These are phyloP conservation scores for Artibeus jamaicensis DNA, from an alignment of 2,797 vertebrate species.

Conservation along the genomic window DNA sequence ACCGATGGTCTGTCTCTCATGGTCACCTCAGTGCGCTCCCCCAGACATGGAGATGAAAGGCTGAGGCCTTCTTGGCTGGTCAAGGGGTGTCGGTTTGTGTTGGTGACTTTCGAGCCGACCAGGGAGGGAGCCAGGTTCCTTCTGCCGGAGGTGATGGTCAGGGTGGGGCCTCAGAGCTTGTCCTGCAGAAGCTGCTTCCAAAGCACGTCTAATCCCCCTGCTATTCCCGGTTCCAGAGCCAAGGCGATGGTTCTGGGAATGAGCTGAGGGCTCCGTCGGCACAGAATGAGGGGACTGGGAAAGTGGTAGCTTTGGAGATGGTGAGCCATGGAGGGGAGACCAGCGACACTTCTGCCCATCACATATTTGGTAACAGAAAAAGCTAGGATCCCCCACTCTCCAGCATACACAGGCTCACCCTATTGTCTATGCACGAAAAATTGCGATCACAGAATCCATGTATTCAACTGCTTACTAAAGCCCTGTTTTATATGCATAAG, in stretches of 20 bases:
- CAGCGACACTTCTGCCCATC: background rate
- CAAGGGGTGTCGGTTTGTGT: rapidly evolving
- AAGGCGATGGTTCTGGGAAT: rapidly evolving
- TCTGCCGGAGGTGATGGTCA: background rate
- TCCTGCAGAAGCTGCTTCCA: background rate
- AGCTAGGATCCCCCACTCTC: background rate
- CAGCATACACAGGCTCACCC: background rate
- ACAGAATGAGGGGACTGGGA: background rate
- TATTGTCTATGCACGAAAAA: rapidly evolving
- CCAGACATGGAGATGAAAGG: background rate
- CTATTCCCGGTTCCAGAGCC: rapidly evolving
- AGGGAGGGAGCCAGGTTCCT: background rate
- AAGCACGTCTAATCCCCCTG: rapidly evolving
- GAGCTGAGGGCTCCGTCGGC: rapidly evolving
- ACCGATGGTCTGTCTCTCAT: rapidly evolving
- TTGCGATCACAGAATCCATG: rapidly evolving
- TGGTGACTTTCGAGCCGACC: rapidly evolving
- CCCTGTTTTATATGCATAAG: rapidly evolving
- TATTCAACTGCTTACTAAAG: rapidly evolving
- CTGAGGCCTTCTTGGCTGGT: background rate
- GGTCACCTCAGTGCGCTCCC: rapidly evolving
- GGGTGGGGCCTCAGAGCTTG: too few relatives aligned
- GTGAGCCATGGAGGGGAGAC: background rate
- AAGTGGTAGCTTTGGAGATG: background rate
- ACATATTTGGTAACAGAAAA: background rate